Conservation (phyloP, 2,888 invertebrate genomes). For the Aleiodes alternator region DNA sequence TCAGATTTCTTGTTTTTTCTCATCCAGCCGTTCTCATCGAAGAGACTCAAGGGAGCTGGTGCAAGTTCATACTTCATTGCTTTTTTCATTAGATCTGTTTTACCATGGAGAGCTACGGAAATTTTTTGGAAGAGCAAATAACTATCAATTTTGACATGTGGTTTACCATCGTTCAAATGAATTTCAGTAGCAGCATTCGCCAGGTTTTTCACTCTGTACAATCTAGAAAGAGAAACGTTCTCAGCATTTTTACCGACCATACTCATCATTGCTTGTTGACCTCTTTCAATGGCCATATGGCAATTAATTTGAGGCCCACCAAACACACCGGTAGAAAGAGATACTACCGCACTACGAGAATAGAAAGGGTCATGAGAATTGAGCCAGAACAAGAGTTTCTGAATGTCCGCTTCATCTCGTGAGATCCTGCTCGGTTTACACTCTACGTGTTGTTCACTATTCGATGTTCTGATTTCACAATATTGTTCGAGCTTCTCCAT, state of each 20-base stretch:
- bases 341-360: slow-evolving; percentile 34
- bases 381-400: slow-evolving; percentile 55
- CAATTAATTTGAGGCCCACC: slow-evolving; percentile 52
- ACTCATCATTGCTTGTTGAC: slow-evolving; percentile 38
- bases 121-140: slow-evolving; percentile 58
- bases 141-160: slow-evolving; percentile 52
- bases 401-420: slow-evolving; percentile 53
- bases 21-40: no score
- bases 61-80: no score
- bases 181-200: slow-evolving; percentile 19
- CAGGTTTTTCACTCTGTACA: slow-evolving; percentile 47
- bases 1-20: no score
- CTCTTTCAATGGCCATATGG: slow-evolving; percentile 52
- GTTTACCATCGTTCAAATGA: slow-evolving; percentile 31
- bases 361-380: slow-evolving; percentile 54
- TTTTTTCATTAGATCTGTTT: no score
- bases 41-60: no score
- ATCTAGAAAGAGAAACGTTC: slow-evolving; percentile 37
- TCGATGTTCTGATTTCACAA: slow-evolving; percentile 13
- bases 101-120: slow-evolving; percentile 35
- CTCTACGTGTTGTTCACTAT: slow-evolving; percentile 54
- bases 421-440: slow-evolving; percentile 37
- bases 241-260: slow-evolving; percentile 51
- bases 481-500: slow-evolving; percentile 41
- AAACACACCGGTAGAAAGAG: slow-evolving; percentile 50